These are phyloP conservation scores for Perognathus longimembris DNA, from an alignment of 2,113 vertebrate species.

Conservation along the genomic window DNA sequence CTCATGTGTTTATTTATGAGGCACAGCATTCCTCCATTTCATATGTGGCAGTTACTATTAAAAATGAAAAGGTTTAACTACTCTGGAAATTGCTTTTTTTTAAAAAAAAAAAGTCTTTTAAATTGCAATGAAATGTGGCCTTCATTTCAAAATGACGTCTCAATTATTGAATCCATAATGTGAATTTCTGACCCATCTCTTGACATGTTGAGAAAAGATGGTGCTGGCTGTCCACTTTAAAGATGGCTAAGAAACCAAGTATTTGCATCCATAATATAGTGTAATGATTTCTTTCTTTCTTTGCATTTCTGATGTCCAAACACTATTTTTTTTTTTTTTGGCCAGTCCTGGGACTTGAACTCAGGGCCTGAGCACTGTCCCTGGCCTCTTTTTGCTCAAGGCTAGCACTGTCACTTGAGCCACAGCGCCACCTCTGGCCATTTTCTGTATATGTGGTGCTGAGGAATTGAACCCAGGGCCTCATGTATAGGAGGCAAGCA, in stretches of 20 bases:
- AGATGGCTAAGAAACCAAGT: slow-evolving; percentile 57
- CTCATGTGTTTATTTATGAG: slow-evolving; percentile 76
- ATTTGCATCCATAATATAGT: not conserved
- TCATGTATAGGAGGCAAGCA: too few relatives aligned
- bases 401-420: too few relatives aligned
- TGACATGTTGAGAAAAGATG: slow-evolving; percentile 17
- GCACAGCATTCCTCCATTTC: slow-evolving; percentile 57
- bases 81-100: slow-evolving; percentile 72
- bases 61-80: slow-evolving; percentile 74
- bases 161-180: slow-evolving; percentile 51
- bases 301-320: slow-evolving; percentile 62
- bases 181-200: slow-evolving; percentile 23
- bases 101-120: slow-evolving; percentile 60
- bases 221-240: not conserved
- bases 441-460: too few relatives aligned
- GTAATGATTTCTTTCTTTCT: not conserved
- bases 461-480: too few relatives aligned
- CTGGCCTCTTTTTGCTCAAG: too few relatives aligned
- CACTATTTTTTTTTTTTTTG: not conserved
- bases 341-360: too few relatives aligned
- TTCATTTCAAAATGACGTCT: slow-evolving; percentile 52
- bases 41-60: slow-evolving; percentile 69
- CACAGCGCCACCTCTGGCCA: too few relatives aligned
- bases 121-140: slow-evolving; percentile 61
- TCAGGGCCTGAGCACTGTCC: too few relatives aligned